A percentile compares a stretch with the other conserved stretches of the same genome.
phyloP scores from a whole-genome alignment of 1,140 invertebrate species.

The Formica exsecta region DNA sequence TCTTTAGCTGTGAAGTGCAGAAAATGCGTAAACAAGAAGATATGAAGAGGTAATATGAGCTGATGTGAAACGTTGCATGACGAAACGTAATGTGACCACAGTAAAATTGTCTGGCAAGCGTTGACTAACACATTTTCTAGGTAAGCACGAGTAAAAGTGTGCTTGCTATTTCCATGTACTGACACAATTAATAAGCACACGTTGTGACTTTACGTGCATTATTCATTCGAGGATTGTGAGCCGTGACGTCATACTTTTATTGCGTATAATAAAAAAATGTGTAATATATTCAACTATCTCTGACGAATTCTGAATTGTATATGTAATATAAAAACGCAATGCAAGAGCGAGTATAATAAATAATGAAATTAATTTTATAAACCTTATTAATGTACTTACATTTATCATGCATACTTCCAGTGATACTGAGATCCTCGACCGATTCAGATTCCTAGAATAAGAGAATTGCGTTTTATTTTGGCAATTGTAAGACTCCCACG shows the following conservation, averaged over 20 bases:
- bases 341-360: conserved; percentile 26
- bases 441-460: conserved; percentile 89
- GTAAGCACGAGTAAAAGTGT: conserved; percentile 53
- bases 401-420: conserved; percentile 76
- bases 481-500: conserved; percentile 44
- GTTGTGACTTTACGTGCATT: conserved; percentile 49
- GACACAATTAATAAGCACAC: conserved; percentile 37
- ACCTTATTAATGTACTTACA: conserved; percentile 76
- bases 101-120: conserved; percentile 38
- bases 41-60: conserved; percentile 22
- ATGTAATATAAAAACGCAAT: conserved; percentile 35
- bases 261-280: conserved; percentile 25
- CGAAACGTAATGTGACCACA: not conserved
- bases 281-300: conserved; percentile 36
- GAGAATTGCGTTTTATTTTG: conserved; percentile 32
- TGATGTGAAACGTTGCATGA: conserved; percentile 45
- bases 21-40: conserved; percentile 66
- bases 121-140: conserved; percentile 52
- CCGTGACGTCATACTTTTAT: conserved; percentile 60
- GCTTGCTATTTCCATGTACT: conserved; percentile 28
- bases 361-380: not conserved
- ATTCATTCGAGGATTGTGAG: conserved; percentile 61
- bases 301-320: conserved; percentile 1
- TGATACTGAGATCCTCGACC: conserved; percentile 87
- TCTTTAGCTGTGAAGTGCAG: conserved; percentile 85